A percentile compares a stretch with the other conserved stretches of the same genome.
These are phyloP conservation scores for Trematomus loennbergii DNA, from an alignment of 2,113 vertebrate genomes.

Conservation along the genomic window DNA sequence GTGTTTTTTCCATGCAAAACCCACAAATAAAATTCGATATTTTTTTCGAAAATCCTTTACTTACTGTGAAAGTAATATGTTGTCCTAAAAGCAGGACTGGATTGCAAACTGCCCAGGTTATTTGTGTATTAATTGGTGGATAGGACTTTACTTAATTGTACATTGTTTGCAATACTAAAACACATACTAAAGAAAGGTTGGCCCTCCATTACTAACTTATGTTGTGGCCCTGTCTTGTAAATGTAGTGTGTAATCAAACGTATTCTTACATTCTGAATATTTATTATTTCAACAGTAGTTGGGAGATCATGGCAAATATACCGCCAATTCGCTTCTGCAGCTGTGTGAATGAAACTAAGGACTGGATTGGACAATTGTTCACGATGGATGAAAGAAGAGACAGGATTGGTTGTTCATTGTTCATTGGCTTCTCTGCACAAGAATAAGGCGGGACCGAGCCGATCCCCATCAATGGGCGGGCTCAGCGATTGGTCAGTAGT, in stretches of 20 bases:
- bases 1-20: background rate
- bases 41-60: no score
- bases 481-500: constrained; percentile 53
- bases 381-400: background rate
- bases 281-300: no score
- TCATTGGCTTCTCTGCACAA: rapidly evolving
- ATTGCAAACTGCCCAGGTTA: no score
- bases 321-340: background rate
- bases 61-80: no score
- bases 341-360: background rate
- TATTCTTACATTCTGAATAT: no score
- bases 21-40: background rate
- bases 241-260: no score
- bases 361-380: constrained; percentile 24
- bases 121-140: no score
- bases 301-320: background rate
- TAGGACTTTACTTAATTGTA: background rate
- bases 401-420: constrained; percentile 24
- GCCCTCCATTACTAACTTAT: no score
- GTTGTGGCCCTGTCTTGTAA: background rate
- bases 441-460: background rate
- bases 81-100: background rate
- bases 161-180: background rate
- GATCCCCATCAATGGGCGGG: constrained; percentile 48
- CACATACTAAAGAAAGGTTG: background rate